Conservation (phyloP, 2,888 invertebrate genomes). For the Latrodectus elegans region DNA sequence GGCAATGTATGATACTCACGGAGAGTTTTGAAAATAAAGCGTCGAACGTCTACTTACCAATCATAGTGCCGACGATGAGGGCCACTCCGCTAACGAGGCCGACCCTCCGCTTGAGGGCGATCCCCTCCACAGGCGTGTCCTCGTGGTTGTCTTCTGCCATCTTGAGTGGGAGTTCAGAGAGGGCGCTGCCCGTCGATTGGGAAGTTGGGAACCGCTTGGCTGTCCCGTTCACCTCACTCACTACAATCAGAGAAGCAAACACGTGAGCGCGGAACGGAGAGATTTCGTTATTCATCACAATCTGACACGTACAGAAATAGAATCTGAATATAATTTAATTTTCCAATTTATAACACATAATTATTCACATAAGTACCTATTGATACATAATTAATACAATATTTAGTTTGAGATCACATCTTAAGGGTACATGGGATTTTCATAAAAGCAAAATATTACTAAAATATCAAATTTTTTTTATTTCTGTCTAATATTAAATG, state of each 20-base stretch:
- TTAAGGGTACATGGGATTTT: too few relatives aligned
- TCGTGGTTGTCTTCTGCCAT: constrained; percentile 52
- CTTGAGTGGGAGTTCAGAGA: constrained; percentile 63
- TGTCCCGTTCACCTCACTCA: constrained; percentile 50
- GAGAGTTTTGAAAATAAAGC: not conserved
- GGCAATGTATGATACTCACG: not conserved
- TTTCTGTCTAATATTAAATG: too few relatives aligned
- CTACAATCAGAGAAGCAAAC: constrained; percentile 9
- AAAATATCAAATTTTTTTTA: too few relatives aligned
- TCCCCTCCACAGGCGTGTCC: constrained; percentile 58
- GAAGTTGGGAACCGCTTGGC: constrained; percentile 58
- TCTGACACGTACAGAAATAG: too few relatives aligned
- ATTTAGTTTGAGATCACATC: too few relatives aligned
- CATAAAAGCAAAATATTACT: too few relatives aligned
- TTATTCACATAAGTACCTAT: too few relatives aligned
- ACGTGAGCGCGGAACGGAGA: too few relatives aligned
- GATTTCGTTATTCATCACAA: too few relatives aligned
- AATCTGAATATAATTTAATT: too few relatives aligned
- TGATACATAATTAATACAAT: too few relatives aligned
- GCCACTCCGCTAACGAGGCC: constrained; percentile 88
- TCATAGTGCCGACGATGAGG: constrained; percentile 90
- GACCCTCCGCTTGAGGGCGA: constrained; percentile 81
- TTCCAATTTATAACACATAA: too few relatives aligned
- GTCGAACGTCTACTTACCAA: constrained; percentile 79
- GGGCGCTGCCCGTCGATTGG: constrained; percentile 62